Evolutionary conservation across 2,888 invertebrate genomes (phyloP).

Genomic region (Helicoverpa assulta): DNA sequence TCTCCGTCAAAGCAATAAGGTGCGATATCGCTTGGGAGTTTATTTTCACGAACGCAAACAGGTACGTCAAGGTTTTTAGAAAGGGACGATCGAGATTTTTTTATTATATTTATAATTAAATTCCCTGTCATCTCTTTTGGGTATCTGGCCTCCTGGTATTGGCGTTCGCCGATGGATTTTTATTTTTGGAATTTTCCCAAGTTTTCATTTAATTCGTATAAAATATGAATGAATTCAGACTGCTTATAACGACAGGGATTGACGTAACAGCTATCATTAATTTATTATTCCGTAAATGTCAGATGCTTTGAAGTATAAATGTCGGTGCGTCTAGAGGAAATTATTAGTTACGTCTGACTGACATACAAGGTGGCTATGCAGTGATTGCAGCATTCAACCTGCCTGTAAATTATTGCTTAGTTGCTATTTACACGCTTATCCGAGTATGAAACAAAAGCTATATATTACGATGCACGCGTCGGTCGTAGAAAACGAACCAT

Average conservation of each 20-base stretch:
- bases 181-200: slow-evolving; percentile 71
- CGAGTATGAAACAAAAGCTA: slow-evolving; percentile 31
- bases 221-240: slow-evolving; percentile 51
- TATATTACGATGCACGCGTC: slow-evolving; percentile 3
- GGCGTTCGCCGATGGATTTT: slow-evolving; percentile 85
- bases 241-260: slow-evolving; percentile 63
- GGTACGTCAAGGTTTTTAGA: slow-evolving; percentile 73
- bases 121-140: slow-evolving; percentile 87
- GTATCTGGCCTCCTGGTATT: slow-evolving; percentile 85
- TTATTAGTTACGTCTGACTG: slow-evolving; percentile 23
- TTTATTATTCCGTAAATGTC: slow-evolving; percentile 24
- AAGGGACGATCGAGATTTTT: slow-evolving; percentile 86
- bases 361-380: slow-evolving; percentile 16
- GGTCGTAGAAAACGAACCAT: slow-evolving; percentile 1
- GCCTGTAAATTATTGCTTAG: slow-evolving; percentile 25
- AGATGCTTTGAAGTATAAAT: slow-evolving; percentile 26
- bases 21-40: slow-evolving; percentile 73
- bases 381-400: slow-evolving; percentile 10
- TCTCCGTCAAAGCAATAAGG: slow-evolving; percentile 71
- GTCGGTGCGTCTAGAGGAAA: slow-evolving; percentile 20
- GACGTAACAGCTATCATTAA: slow-evolving; percentile 24
- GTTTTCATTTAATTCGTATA: slow-evolving; percentile 77
- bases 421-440: slow-evolving; percentile 18
- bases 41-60: slow-evolving; percentile 66
- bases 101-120: slow-evolving; percentile 90